Evolutionary conservation across 2,797 vertebrate genomes (phyloP), one percentile per base, ranked within the genome.

Genomic region (Amblyraja radiata): DNA sequence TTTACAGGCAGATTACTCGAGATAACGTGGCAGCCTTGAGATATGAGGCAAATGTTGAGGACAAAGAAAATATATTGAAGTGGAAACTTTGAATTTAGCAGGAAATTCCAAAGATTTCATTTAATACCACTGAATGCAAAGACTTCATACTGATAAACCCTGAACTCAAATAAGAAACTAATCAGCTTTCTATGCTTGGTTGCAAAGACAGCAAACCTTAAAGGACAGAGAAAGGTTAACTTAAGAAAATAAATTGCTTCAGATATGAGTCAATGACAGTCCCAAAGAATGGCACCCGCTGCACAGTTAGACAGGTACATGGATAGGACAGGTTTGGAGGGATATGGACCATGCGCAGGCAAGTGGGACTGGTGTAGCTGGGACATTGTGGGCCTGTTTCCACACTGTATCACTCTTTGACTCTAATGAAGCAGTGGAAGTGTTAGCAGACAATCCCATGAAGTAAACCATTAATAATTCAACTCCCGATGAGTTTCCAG

Each of bases 141-240:
- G 6, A 36, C 61, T 58, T 61, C 61, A 54, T 14, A 14, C 10
- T 68, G 16, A 36, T 88, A 68, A n/a, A 68, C 2, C 36, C n/a
- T 32, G 14, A 88, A 88, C 84, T 68, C 63, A 68, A 32, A 68
- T 68, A n/a, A 68, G 84, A 36, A 88, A 68, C 36, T 7, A 65
- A 88, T 36, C n/a, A 88, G 84, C n/a, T 88, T 63, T 32, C 61
- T 36, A 63, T 2, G 32, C 16, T 21, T 4, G 0, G 18, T 5
- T 32, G 61, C 84, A 88, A 68, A 88, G 61, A 14, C 36, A 61
- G 81, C 54, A 61, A 84, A 14, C 54, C 25, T 58, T 84, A 4
- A 11, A 25, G 54, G 61, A 65, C 84, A 88, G 61, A 88, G 84
- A 88, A 88, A 88, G 61, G 63, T 88, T 88, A 63, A 63, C 58